Base-by-base conservation (phyloP, 2,888 invertebrate species). In the Drosophila sordidapex region DNA sequence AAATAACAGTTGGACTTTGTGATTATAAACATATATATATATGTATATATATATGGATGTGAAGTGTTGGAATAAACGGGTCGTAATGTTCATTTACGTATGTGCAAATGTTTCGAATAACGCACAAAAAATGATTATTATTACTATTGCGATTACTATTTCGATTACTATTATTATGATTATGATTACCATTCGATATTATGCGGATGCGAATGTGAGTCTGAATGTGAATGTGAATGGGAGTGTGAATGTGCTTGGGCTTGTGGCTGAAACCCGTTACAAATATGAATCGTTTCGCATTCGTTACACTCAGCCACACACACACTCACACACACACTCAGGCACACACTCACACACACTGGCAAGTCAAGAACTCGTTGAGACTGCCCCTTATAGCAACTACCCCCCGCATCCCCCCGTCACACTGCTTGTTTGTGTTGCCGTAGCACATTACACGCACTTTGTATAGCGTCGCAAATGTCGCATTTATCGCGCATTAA, bases 401-500 rank as follows among this genome's bases (percentile, higher is more conserved):
- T 21, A n/a, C 40, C 35, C 40, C 35, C 46, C 27, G 33, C 11
- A 7, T 35, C 35, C 46, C 21, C 10, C 27, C 2, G 48, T 10
- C 21, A 18, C 15, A 13, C 25, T 49, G 31, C 56, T 49, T 80
- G 71, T 79, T 79, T 74, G 79, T 70, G 73, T 69, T 75, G 70
- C 46, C 56, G 29, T 74, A 71, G 77, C 87, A 76, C 87, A 89
- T 87, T 85, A 87, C 81, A 90, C 90, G 85, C 90, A 89, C 88
- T 88, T 87, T 87, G 88, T 89, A 83, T 90, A 89, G 87, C 91
- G 86, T 89, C 91, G 83, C 88, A 89, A 91, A 91, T 91, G 91
- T 91, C 91, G 89, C 90, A 90, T 91, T 91, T 90, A 90, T 90
- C 91, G 89, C 77, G 82, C 91, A 92, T 92, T 92, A 92, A 92